These are phyloP conservation scores for Xyrauchen texanus DNA, from an alignment of 2,113 vertebrate genomes.

Conservation along the genomic window DNA sequence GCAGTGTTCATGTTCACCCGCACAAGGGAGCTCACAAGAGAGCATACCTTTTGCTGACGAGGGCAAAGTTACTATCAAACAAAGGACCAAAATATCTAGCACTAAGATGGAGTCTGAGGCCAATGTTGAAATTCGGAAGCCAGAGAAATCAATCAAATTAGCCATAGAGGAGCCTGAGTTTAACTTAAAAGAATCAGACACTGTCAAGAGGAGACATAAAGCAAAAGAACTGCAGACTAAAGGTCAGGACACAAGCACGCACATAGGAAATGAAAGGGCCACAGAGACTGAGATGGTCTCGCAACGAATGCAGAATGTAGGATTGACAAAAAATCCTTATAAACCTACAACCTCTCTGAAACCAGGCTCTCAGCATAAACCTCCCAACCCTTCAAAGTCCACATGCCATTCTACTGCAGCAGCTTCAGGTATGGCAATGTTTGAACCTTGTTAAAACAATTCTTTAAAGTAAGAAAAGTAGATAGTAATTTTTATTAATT, in stretches of 20 bases:
- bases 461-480: no score
- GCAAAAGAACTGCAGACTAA: constrained; percentile 74
- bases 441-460: no score
- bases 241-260: constrained; percentile 7
- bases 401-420: constrained; percentile 15
- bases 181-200: constrained; percentile 93
- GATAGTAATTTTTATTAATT: no score
- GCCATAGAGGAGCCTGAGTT: constrained; percentile 77
- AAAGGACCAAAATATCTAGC: constrained; percentile 78
- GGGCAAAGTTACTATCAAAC: constrained; percentile 94
- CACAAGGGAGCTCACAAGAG: constrained; percentile 79
- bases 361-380: constrained; percentile 49
- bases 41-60: constrained; percentile 92
- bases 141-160: constrained; percentile 38
- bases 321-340: constrained; percentile 56
- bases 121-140: constrained; percentile 44
- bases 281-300: constrained; percentile 64
- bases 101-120: constrained; percentile 43
- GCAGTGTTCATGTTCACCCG: constrained; percentile 47
- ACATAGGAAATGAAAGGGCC: constrained; percentile 45
- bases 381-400: constrained; percentile 38
- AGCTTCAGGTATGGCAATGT: constrained; percentile 47
- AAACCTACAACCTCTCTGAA: constrained; percentile 49
- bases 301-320: constrained; percentile 65
- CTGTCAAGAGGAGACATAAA: constrained; percentile 87